Evolutionary conservation across 2,888 invertebrate species (phyloP).

Genomic region (Thelaira solivaga): DNA sequence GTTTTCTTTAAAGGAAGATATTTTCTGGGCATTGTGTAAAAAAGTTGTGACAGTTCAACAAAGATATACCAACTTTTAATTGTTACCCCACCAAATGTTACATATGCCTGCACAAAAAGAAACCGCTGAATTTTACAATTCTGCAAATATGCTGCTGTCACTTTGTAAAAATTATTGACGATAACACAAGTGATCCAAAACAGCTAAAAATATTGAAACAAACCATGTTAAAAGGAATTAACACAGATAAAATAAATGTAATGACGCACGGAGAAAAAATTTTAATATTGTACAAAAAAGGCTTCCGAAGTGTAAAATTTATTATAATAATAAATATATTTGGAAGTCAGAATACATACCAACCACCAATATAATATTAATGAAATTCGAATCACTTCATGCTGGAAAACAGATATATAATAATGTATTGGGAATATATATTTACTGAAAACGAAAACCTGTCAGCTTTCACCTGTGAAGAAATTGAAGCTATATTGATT

Average conservation of each 20-base stretch:
- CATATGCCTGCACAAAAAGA: background rate
- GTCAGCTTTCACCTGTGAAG: no score
- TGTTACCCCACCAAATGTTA: background rate
- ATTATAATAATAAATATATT: no score
- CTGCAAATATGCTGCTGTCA: slow-evolving; percentile 29
- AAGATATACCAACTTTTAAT: background rate
- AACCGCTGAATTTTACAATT: background rate
- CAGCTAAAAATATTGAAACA: background rate
- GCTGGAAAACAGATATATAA: no score
- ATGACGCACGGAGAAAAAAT: no score
- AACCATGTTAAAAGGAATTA: background rate
- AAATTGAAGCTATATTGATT: no score
- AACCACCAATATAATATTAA: no score
- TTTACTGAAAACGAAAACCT: no score
- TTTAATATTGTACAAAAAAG: no score
- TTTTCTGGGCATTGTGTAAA: background rate
- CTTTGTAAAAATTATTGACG: background rate
- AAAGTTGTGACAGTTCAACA: background rate
- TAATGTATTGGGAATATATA: no score
- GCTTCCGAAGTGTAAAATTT: no score
- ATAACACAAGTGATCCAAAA: background rate
- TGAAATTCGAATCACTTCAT: no score
- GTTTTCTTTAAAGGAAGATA: background rate
- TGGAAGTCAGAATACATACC: no score
- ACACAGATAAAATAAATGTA: background rate